Conservation (phyloP, 2,888 invertebrate genomes). For the Ormyrus labotus region DNA sequence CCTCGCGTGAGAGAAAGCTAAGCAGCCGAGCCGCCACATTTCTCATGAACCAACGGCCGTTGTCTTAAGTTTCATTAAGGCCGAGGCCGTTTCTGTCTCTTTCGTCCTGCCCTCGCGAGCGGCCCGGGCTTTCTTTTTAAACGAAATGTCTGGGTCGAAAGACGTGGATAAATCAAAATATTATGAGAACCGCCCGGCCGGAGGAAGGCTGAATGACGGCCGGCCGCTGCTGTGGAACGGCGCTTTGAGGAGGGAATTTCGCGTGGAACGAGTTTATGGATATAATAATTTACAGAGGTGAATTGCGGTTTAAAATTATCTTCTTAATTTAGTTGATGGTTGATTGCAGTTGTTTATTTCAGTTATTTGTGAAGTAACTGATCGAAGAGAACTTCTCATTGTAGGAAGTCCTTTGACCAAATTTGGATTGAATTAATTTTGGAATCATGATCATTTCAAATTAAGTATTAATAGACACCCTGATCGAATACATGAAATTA, state of each 20-base stretch:
- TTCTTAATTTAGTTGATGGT: too few relatives aligned
- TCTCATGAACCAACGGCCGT: conserved; percentile 41
- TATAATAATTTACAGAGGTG: too few relatives aligned
- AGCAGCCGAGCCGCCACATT: conserved; percentile 26
- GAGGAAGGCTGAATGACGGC: neutral
- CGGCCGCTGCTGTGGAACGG: conserved; percentile 15
- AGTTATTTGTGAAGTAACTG: too few relatives aligned
- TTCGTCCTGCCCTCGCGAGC: conserved; percentile 3
- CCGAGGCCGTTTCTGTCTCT: conserved; percentile 49
- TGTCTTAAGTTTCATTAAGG: conserved; percentile 56
- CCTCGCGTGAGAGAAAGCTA: conserved; percentile 46
- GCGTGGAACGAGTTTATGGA: too few relatives aligned
- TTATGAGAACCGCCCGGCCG: conserved; percentile 14
- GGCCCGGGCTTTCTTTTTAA: conserved; percentile 13
- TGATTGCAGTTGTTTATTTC: too few relatives aligned
- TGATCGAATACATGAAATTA: too few relatives aligned
- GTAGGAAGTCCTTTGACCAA: too few relatives aligned
- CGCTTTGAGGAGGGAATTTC: conserved; percentile 11
- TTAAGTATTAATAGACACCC: too few relatives aligned
- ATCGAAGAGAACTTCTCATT: too few relatives aligned
- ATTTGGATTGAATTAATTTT: too few relatives aligned
- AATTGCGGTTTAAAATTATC: too few relatives aligned
- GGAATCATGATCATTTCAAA: too few relatives aligned
- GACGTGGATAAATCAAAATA: conserved; percentile 52
- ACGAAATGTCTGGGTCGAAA: conserved; percentile 23